Evolutionary conservation across 2,797 vertebrate species (phyloP), one percentile per base, ranked within the genome.

Genomic region (Microctenopoma stevenorrisi): DNA sequence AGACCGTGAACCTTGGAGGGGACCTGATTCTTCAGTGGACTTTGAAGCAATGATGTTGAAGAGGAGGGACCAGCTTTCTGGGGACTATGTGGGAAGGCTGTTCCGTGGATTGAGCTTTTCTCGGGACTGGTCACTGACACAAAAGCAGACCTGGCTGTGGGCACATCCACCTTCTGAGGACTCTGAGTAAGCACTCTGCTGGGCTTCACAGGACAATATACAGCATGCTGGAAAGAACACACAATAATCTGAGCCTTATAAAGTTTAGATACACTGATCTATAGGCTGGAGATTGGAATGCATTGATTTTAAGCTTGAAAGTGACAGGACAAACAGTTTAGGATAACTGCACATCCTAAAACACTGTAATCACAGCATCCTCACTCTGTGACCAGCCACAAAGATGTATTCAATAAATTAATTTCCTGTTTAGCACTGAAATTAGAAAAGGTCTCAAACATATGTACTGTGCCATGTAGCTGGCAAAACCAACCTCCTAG

Each of bases 21-120:
- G 2, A 22, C 66, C 53, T 91, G 93, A 42, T 55, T 89, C 86
- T 93, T 95, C 70, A 87, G 70, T 49, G 92, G 93, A 55, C 92
- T 95, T 38, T 74, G 86, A 22, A 81, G 18, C 22, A 64, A 60
- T 35, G 75, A 53, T 54, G 68, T 18, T 5, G 61, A 50, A 2
- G 70, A 65, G 4, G 71, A 48, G 2, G 53, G 50, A n/a, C 6
- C 5, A 0, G 3, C 7, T 60, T 82, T 90, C 63, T 82, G 78
- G 28, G 68, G 81, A 81, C 30, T 72, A 4, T 83, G 59, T 0
- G 61, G 57, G 18, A 57, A 9, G n/a, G 28, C 40, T 9, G 47
- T 22, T 28, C 43, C 67, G 44, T 89, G 79, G 15, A 58, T 70
- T 7, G 10, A 84, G 67, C 65, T 57, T 58, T 85, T 90, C 35